These are phyloP conservation scores for Drosophila prostipennis DNA, from an alignment of 2,888 invertebrate species.

Conservation along the genomic window DNA sequence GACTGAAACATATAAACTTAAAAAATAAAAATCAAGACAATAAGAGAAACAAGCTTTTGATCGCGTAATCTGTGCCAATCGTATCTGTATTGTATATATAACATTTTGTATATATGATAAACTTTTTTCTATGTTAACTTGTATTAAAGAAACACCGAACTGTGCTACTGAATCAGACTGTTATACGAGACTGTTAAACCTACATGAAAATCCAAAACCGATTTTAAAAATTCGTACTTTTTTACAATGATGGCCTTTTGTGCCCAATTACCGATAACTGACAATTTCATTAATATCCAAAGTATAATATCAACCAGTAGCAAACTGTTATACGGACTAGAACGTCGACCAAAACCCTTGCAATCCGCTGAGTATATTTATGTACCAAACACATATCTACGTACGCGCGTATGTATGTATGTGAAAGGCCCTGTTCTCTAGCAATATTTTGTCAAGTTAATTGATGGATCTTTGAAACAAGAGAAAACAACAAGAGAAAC, in stretches of 20 bases:
- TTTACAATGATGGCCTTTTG: neutral
- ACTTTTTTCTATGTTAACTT: conserved; percentile 65
- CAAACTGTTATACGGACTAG: conserved; percentile 15
- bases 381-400: conserved; percentile 32
- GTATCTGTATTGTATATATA: conserved; percentile 67
- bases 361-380: conserved; percentile 56
- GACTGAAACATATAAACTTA: conserved; percentile 4
- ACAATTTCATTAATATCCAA: neutral
- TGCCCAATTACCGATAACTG: too few relatives aligned
- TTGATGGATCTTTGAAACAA: conserved; percentile 71
- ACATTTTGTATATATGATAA: conserved; percentile 61
- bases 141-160: conserved; percentile 42
- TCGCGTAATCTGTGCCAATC: conserved; percentile 83
- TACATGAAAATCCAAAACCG: neutral
- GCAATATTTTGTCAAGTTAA: conserved; percentile 79
- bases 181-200: conserved; percentile 4
- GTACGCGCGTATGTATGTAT: conserved; percentile 35
- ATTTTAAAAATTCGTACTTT: neutral
- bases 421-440: conserved; percentile 75
- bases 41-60: conserved; percentile 42
- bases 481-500: conserved; percentile 31
- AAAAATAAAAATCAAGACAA: conserved; percentile 30
- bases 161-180: conserved; percentile 23
- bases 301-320: neutral
- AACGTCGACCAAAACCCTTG: conserved; percentile 53